These are phyloP conservation scores for Thryonomys swinderianus DNA, from an alignment of 2,113 vertebrate genomes.

Conservation along the genomic window DNA sequence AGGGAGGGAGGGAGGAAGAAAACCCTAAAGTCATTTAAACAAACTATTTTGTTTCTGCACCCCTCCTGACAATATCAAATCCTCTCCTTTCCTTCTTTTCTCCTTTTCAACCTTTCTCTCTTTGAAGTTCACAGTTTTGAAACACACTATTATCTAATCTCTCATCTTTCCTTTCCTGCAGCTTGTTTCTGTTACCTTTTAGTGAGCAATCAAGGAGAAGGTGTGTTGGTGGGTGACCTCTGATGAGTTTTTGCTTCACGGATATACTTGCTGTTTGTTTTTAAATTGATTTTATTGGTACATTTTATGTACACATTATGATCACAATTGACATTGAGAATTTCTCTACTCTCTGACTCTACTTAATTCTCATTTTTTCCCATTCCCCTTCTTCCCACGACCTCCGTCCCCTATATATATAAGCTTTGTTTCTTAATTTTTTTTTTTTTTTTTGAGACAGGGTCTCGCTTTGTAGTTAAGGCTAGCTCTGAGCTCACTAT, in stretches of 20 bases:
- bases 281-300: no score
- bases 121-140: conserved; percentile 68
- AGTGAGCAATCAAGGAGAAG: conserved; percentile 34
- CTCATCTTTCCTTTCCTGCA: conserved; percentile 61
- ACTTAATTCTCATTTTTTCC: no score
- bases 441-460: no score
- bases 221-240: conserved; percentile 50
- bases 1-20: no score
- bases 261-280: neutral
- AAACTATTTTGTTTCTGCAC: neutral
- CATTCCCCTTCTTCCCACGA: no score
- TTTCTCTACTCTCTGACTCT: no score
- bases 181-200: conserved; percentile 55
- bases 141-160: conserved; percentile 61
- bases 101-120: conserved; percentile 45
- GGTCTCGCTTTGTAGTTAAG: no score
- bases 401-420: no score
- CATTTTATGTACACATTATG: no score
- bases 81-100: conserved; percentile 28
- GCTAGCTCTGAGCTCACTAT: no score
- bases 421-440: no score
- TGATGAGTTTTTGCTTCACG: conserved; percentile 25
- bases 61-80: neutral
- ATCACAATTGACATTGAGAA: no score
- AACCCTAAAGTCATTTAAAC: conserved; percentile 44